Evolutionary conservation across 1,140 invertebrate species (phyloP).

Genomic region (Lepidurus packardi): DNA sequence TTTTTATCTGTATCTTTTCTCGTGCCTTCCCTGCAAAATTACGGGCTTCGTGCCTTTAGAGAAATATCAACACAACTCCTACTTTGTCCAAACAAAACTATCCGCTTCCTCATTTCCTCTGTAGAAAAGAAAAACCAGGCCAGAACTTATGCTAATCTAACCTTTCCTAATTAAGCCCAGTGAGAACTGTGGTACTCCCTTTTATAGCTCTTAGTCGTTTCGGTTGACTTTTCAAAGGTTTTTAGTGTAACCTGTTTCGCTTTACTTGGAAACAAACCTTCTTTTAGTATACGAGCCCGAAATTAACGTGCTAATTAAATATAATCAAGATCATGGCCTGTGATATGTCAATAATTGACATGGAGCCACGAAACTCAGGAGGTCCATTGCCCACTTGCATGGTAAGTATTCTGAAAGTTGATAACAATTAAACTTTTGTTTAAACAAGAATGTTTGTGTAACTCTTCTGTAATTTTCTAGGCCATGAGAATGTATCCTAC

Average conservation of each 20-base stretch:
- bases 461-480: not conserved
- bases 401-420: not conserved
- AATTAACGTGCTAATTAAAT: not conserved
- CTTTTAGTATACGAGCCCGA: not conserved
- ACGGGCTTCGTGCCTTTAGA: not conserved
- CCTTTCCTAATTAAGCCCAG: not conserved
- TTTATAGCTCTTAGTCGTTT: not conserved
- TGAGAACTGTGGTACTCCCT: not conserved
- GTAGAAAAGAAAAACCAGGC: not conserved
- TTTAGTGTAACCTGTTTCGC: too few species aligned
- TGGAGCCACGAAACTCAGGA: conserved; percentile 18
- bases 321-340: not conserved
- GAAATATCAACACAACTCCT: conserved; percentile 3
- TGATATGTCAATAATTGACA: not conserved
- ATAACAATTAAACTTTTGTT: too few species aligned
- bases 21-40: not conserved
- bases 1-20: not conserved
- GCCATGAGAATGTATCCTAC: not conserved
- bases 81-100: conserved; percentile 1
- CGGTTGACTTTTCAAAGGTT: not conserved
- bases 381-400: not conserved
- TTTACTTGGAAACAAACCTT: not conserved
- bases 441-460: not conserved
- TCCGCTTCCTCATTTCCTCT: not conserved
- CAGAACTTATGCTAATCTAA: not conserved